These are phyloP conservation scores for Bagarius yarrelli DNA, from an alignment of 2,113 vertebrate species.

Conservation along the genomic window DNA sequence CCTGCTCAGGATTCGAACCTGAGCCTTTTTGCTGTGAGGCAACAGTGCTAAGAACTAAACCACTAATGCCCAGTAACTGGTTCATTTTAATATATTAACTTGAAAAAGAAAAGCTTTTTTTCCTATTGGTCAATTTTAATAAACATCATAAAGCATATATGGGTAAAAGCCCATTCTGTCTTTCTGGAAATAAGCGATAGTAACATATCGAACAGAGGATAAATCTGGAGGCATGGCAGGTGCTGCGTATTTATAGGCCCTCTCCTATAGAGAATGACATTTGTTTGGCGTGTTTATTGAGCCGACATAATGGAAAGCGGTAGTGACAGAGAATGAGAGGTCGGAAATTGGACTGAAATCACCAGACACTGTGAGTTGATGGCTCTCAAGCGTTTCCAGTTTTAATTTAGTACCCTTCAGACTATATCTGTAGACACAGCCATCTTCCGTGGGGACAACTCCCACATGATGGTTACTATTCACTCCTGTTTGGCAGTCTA, in stretches of 20 bases:
- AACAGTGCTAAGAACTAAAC: no score
- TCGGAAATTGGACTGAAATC: conserved; percentile 48
- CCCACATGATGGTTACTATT: background rate
- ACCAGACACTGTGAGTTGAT: conserved; percentile 24
- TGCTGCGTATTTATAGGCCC: background rate
- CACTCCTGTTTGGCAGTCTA: background rate
- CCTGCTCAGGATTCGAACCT: no score
- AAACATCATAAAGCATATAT: background rate
- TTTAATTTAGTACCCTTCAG: conserved; percentile 22
- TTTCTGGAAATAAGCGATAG: background rate
- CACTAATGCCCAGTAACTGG: background rate
- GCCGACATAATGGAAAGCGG: conserved; percentile 24
- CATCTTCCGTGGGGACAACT: conserved; percentile 10
- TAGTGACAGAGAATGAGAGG: conserved; percentile 35
- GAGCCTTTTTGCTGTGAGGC: no score
- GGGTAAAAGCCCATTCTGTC: background rate
- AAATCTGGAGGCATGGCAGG: background rate
- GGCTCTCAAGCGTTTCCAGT: background rate
- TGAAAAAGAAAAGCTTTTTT: background rate
- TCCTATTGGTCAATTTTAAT: background rate
- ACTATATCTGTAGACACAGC: conserved; percentile 10
- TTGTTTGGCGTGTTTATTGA: conserved; percentile 35
- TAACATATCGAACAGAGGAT: conserved; percentile 11
- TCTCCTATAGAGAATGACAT: conserved; percentile 22
- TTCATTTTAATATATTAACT: background rate